Evolutionary conservation across 2,888 invertebrate genomes (phyloP).

Genomic region (Bombylius major): DNA sequence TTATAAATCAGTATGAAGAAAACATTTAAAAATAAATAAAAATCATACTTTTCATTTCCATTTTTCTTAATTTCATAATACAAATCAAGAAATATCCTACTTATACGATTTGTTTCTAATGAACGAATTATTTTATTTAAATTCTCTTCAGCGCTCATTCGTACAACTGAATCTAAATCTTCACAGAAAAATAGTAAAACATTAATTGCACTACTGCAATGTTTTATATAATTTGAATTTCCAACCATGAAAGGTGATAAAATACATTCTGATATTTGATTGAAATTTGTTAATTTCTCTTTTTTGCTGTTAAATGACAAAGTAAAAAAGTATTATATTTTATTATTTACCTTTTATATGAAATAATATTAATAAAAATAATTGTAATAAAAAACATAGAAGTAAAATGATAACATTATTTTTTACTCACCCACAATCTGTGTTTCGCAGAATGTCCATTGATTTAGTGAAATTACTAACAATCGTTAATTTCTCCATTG

Average conservation of each 20-base stretch:
- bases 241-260: slow-evolving; percentile 34
- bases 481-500: slow-evolving; percentile 17
- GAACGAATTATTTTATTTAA: slow-evolving; percentile 63
- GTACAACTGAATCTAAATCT: slow-evolving; percentile 62
- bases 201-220: slow-evolving; percentile 58
- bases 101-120: slow-evolving; percentile 52
- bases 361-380: too few relatives aligned
- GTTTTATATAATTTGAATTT: slow-evolving; percentile 47
- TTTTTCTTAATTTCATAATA: slow-evolving; percentile 74
- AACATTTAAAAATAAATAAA: not conserved
- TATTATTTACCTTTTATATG: not conserved
- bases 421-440: slow-evolving; percentile 33
- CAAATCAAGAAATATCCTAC: slow-evolving; percentile 64
- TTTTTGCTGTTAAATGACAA: slow-evolving; percentile 44
- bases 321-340: not conserved
- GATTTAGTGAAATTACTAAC: slow-evolving; percentile 18
- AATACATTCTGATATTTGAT: slow-evolving; percentile 59
- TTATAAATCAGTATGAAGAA: not conserved
- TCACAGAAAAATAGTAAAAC: slow-evolving; percentile 58
- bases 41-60: slow-evolving; percentile 39
- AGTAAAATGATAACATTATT: not conserved
- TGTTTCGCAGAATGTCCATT: slow-evolving; percentile 33
- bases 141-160: slow-evolving; percentile 72
- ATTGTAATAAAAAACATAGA: not conserved
- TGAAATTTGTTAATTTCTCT: slow-evolving; percentile 61